These are phyloP conservation scores for Synodontis membranacea DNA, from an alignment of 2,113 vertebrate species.

Conservation along the genomic window DNA sequence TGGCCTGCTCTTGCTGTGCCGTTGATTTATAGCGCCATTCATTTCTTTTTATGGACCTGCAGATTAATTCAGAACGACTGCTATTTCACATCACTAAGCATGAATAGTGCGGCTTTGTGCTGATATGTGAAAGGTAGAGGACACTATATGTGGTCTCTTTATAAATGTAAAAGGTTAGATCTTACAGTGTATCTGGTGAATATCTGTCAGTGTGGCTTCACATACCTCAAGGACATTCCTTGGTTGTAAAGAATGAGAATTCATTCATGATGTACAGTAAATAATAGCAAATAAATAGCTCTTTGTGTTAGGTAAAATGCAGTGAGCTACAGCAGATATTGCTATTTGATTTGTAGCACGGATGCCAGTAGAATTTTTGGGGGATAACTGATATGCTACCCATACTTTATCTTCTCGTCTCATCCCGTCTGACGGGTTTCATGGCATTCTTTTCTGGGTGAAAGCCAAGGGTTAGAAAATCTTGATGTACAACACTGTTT, in stretches of 20 bases:
- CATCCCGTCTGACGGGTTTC: neutral
- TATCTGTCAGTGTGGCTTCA: neutral
- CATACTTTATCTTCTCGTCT: too few species aligned
- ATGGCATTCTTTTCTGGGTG: neutral
- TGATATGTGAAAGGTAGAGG: neutral
- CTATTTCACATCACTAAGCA: conserved; percentile 16
- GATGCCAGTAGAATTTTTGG: neutral
- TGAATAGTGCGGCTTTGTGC: neutral
- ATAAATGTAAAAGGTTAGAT: neutral
- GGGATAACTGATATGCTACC: too few species aligned
- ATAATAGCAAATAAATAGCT: neutral
- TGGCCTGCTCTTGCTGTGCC: neutral
- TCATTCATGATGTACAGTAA: neutral
- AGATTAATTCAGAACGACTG: conserved; percentile 34
- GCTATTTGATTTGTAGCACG: neutral
- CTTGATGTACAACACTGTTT: neutral
- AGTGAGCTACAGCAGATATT: neutral
- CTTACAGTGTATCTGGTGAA: neutral
- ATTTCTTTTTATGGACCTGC: conserved; percentile 32
- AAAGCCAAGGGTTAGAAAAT: neutral
- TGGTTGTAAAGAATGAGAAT: neutral
- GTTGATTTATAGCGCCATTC: conserved; percentile 28
- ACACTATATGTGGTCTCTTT: neutral
- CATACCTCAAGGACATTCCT: neutral
- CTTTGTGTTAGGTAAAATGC: neutral